These are phyloP conservation scores for Coleophora deauratella DNA, from an alignment of 2,888 invertebrate species.

Conservation along the genomic window DNA sequence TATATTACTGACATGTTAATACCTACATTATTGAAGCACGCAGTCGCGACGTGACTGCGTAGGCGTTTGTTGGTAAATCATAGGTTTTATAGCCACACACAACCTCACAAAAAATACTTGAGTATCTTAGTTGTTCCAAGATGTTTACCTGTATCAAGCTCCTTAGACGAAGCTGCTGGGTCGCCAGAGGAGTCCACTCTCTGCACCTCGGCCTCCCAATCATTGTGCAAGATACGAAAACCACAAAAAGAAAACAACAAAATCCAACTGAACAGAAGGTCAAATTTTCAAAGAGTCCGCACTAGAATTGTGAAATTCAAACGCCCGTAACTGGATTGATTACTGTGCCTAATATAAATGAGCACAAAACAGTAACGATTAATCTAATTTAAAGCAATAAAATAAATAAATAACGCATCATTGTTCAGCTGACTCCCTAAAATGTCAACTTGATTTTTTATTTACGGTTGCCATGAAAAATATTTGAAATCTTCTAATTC, in stretches of 20 bases:
- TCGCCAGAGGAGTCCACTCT: conserved; percentile 85
- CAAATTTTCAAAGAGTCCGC: conserved; percentile 3
- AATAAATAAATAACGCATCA: too few relatives aligned
- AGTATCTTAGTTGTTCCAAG: neutral
- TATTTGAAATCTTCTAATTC: too few relatives aligned
- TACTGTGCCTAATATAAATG: neutral
- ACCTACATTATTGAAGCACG: too few relatives aligned
- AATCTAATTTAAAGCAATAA: neutral
- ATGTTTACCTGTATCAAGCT: conserved; percentile 81
- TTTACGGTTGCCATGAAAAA: too few relatives aligned
- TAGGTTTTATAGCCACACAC: neutral
- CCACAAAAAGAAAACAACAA: conserved; percentile 13
- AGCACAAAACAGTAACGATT: neutral
- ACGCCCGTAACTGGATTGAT: neutral
- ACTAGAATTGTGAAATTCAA: neutral
- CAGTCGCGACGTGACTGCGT: conserved; percentile 17
- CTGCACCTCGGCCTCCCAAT: conserved; percentile 80
- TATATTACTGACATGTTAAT: too few relatives aligned
- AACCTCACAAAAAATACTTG: neutral
- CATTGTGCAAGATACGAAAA: conserved; percentile 40
- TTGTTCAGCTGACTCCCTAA: too few relatives aligned
- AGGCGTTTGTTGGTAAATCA: conserved; percentile 52
- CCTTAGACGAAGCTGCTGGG: conserved; percentile 88
- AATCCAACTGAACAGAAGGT: conserved; percentile 12
- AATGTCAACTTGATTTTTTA: too few relatives aligned